Conservation (phyloP, 2,797 vertebrate genomes). For the Myotis findleyi region DNA sequence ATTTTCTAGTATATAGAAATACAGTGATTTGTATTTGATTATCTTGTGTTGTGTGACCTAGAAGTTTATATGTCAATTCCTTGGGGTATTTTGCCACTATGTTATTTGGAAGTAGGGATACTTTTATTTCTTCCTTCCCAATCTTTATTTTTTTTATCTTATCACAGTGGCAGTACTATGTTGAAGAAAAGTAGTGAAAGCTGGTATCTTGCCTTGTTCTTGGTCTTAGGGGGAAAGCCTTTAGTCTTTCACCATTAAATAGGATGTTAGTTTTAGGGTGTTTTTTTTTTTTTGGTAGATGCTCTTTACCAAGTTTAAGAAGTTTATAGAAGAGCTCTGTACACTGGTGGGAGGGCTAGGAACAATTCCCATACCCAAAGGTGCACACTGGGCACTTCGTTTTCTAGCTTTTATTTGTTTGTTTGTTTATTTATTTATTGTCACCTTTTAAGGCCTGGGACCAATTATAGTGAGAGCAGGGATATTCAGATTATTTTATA, state of each 20-base stretch:
- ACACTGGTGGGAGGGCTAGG: neutral
- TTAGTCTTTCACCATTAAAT: neutral
- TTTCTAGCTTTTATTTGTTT: conserved; percentile 11
- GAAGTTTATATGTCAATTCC: neutral
- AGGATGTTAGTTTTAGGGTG: neutral
- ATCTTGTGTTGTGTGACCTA: neutral
- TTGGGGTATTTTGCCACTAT: neutral
- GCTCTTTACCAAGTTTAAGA: neutral
- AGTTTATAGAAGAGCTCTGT: neutral
- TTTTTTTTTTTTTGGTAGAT: neutral
- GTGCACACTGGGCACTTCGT: neutral
- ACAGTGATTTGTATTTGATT: neutral
- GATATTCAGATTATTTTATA: neutral
- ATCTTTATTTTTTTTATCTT: neutral
- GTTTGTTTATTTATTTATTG: neutral
- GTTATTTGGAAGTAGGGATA: neutral
- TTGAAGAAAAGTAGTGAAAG: neutral
- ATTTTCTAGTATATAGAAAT: neutral
- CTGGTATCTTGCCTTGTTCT: neutral
- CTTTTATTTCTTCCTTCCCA: neutral
- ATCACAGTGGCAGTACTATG: neutral
- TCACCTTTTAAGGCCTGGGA: neutral
- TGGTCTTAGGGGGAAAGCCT: neutral
- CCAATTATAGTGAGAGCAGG: neutral
- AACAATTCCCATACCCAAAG: neutral